A percentile compares a stretch with the other conserved stretches of the same genome.
phyloP scores from a whole-genome alignment of 2,888 invertebrate genomes.

The Tiliacea citrago region DNA sequence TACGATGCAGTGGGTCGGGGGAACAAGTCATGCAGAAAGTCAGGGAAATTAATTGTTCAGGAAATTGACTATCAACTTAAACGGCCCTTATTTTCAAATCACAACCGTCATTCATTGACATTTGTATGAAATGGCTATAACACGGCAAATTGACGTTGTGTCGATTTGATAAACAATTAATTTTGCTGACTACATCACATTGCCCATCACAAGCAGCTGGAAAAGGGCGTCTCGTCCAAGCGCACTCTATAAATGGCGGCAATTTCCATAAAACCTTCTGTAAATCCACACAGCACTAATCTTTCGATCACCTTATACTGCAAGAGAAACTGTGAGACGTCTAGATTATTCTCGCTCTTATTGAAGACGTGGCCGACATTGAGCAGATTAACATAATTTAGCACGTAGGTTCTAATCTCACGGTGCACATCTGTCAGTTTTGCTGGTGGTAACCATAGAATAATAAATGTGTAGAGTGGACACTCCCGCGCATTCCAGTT shows the following conservation, averaged over 20 bases:
- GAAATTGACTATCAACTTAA: no score
- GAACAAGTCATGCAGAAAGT: no score
- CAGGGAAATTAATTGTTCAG: neutral
- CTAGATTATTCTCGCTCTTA: slow-evolving; percentile 55
- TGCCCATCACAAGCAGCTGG: neutral
- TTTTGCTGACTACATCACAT: neutral
- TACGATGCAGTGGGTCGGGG: no score
- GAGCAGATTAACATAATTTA: slow-evolving; percentile 63
- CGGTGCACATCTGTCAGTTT: slow-evolving; percentile 38
- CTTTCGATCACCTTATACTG: slow-evolving; percentile 7
- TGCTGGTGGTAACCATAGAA: slow-evolving; percentile 14
- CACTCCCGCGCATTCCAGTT: neutral
- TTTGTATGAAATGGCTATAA: neutral
- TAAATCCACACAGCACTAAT: slow-evolving; percentile 14
- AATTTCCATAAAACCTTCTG: neutral
- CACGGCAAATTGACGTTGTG: neutral
- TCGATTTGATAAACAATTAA: neutral
- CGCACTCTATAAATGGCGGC: neutral
- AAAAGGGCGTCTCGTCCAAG: neutral
- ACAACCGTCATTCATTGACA: neutral
- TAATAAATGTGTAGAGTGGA: neutral
- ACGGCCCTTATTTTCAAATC: no score
- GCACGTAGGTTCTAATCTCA: slow-evolving; percentile 55
- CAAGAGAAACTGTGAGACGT: slow-evolving; percentile 43
- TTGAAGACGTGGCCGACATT: slow-evolving; percentile 48